Percentiles rank a stretch among this genome's conserved stretches.
Conservation (phyloP, 2,888 invertebrate genomes). For the Monochamus alternatus region DNA sequence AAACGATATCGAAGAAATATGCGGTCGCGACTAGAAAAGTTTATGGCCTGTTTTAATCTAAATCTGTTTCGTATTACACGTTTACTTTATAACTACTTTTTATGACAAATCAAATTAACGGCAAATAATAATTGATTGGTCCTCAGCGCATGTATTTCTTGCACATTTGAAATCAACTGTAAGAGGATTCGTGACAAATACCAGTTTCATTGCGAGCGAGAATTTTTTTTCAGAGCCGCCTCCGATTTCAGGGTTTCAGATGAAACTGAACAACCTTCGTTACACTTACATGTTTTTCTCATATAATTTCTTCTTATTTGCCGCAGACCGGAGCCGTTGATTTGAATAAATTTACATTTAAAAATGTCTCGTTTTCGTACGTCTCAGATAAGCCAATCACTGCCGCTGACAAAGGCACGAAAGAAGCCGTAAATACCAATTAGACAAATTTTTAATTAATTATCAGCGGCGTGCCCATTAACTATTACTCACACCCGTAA, state of each 20-base stretch:
- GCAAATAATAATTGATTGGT: too few species aligned
- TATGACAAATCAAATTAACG: too few species aligned
- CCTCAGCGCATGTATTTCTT: not conserved
- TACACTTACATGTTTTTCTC: constrained; percentile 2
- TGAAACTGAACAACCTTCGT: constrained; percentile 6
- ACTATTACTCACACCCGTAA: too few species aligned
- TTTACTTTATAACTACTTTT: too few species aligned
- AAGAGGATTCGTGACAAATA: constrained; percentile 1
- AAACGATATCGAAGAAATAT: not conserved
- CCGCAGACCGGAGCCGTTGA: not conserved
- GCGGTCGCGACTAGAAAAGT: not conserved
- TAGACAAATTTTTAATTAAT: constrained; percentile 2
- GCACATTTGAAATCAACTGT: not conserved
- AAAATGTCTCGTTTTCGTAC: not conserved
- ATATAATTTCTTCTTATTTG: not conserved
- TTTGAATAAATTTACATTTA: constrained; percentile 19
- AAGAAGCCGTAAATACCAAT: constrained; percentile 13
- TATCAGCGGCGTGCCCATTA: not conserved
- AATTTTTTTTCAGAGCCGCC: not conserved
- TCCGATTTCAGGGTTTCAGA: constrained; percentile 4
- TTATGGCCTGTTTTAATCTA: not conserved
- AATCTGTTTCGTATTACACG: too few species aligned
- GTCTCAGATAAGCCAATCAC: constrained; percentile 3
- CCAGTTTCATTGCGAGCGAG: not conserved
- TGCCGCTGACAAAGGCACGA: not conserved